Percentiles rank a stretch among this genome's conserved stretches.
phyloP scores from a whole-genome alignment of 2,888 invertebrate species.

The Pandemis heparana region DNA sequence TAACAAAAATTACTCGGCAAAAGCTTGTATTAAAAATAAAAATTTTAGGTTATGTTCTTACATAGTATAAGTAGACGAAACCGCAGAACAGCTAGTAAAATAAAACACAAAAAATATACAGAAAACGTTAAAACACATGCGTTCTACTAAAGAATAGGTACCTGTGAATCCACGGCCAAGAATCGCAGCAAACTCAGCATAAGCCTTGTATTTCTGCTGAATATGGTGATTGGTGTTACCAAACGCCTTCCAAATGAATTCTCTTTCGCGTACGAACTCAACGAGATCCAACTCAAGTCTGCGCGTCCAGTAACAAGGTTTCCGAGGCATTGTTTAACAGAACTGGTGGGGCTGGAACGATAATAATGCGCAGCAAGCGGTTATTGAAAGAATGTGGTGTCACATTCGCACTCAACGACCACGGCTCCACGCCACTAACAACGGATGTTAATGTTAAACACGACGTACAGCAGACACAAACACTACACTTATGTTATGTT shows the following conservation, averaged over 20 bases:
- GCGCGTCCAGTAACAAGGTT: constrained; percentile 76
- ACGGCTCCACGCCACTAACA: no score
- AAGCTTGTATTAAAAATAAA: no score
- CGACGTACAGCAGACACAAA: no score
- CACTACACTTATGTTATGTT: no score
- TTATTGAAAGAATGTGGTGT: background rate
- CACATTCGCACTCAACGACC: no score
- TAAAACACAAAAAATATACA: background rate
- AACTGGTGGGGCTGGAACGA: background rate
- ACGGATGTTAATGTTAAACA: no score
- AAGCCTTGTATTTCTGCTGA: constrained; percentile 78
- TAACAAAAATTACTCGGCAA: no score
- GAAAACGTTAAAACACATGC: background rate
- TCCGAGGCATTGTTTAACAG: constrained; percentile 64
- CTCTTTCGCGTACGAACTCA: constrained; percentile 67
- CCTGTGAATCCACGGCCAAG: constrained; percentile 76
- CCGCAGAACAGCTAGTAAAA: background rate
- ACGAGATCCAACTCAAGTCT: constrained; percentile 78
- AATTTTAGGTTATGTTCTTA: no score
- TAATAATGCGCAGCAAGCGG: background rate
- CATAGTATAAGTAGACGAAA: no score
- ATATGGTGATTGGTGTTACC: constrained; percentile 80
- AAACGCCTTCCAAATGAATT: constrained; percentile 73
- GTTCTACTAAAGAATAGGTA: no score
- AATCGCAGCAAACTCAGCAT: constrained; percentile 76